These are phyloP conservation scores for Acanthurus leucopareius DNA, from an alignment of 2,797 vertebrate species.

Conservation along the genomic window DNA sequence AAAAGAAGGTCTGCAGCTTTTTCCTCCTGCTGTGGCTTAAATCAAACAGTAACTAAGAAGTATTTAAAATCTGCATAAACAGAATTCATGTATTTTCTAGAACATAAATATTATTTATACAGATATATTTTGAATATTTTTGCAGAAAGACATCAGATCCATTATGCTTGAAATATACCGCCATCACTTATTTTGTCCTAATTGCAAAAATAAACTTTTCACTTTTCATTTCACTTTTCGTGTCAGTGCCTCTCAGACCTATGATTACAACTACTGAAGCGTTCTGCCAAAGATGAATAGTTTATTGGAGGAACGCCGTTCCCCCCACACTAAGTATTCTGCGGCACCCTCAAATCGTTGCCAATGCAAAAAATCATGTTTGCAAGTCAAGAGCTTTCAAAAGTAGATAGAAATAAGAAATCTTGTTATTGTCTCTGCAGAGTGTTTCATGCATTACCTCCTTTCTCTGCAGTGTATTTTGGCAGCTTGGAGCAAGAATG, in stretches of 20 bases:
- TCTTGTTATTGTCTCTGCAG: constrained; percentile 44
- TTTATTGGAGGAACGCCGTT: constrained; percentile 27
- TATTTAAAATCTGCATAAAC: neutral
- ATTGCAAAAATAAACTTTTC: neutral
- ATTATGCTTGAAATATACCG: neutral
- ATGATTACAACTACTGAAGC: constrained; percentile 26
- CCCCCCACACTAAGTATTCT: constrained; percentile 34
- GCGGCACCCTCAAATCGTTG: constrained; percentile 37
- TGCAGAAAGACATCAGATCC: constrained; percentile 1
- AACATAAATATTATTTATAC: no score
- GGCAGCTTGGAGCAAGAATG: constrained; percentile 41
- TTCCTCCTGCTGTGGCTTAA: neutral
- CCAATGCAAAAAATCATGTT: constrained; percentile 55
- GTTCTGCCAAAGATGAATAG: constrained; percentile 31
- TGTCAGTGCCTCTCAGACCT: constrained; percentile 25
- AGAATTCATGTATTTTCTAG: neutral
- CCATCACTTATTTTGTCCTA: constrained; percentile 9
- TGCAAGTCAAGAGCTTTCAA: constrained; percentile 58
- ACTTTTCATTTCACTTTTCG: constrained; percentile 3
- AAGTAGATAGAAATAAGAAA: constrained; percentile 60
- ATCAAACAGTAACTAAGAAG: neutral
- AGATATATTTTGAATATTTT: neutral
- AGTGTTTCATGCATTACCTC: constrained; percentile 53
- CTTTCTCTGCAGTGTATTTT: constrained; percentile 48
- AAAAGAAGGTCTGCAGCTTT: neutral